Evolutionary conservation across 2,888 invertebrate genomes (phyloP).

Genomic region (Lithosia quadra): DNA sequence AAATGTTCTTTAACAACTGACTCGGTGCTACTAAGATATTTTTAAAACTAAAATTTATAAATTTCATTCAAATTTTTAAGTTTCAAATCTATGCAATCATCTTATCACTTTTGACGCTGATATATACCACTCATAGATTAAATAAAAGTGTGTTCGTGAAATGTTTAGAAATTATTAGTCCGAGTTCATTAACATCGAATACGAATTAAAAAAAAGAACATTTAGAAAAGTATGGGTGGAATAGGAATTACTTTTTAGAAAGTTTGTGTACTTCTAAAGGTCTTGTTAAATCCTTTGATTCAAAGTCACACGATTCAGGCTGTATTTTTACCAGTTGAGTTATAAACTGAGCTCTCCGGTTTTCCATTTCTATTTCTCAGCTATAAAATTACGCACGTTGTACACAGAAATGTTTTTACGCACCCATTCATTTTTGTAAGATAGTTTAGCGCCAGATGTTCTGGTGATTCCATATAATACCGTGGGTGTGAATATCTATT

Average conservation of each 20-base stretch:
- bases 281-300: no score
- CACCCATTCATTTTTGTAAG: neutral
- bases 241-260: conserved; percentile 9
- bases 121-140: conserved; percentile 8
- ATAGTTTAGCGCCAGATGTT: conserved; percentile 23
- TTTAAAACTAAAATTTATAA: no score
- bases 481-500: conserved; percentile 18
- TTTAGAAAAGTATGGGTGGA: neutral
- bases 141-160: conserved; percentile 9
- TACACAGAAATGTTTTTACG: neutral
- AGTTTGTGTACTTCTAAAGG: neutral
- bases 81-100: no score
- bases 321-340: neutral
- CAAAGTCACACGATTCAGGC: neutral
- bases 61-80: no score
- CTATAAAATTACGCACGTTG: neutral
- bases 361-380: neutral
- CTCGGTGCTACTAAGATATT: no score
- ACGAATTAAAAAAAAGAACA: conserved; percentile 12
- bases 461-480: conserved; percentile 17
- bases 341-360: no score
- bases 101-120: no score
- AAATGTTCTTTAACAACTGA: no score
- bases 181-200: conserved; percentile 11
- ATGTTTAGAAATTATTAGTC: conserved; percentile 14